Conservation (phyloP, 92 coral and sea anemone species). For the Palythoa caribaeorum region DNA sequence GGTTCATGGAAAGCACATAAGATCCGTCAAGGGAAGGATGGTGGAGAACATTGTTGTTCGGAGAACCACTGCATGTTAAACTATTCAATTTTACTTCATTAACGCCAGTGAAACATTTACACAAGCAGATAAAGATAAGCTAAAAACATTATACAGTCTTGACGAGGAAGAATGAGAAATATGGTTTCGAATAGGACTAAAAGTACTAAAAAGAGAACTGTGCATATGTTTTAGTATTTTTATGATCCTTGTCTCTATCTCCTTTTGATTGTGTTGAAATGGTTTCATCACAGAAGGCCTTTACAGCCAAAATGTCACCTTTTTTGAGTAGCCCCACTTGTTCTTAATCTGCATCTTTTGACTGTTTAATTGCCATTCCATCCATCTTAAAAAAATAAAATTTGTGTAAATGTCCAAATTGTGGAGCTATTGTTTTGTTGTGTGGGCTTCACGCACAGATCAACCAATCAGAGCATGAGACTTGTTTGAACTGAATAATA, state of each 20-base stretch:
- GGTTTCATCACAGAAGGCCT: neutral
- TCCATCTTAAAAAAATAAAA: neutral
- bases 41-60: too few species aligned
- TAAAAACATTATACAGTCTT: too few species aligned
- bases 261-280: neutral
- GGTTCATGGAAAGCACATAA: too few species aligned
- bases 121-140: too few species aligned
- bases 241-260: constrained; percentile 1
- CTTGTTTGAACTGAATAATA: neutral
- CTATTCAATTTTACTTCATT: too few species aligned
- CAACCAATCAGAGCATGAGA: neutral
- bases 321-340: neutral
- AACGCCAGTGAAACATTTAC: too few species aligned
- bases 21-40: too few species aligned
- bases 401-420: neutral
- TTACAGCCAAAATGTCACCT: constrained; percentile 3
- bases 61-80: too few species aligned
- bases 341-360: neutral
- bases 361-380: constrained; percentile 6
- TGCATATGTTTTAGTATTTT: neutral
- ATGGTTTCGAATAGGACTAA: too few species aligned
- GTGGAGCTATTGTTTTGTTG: neutral
- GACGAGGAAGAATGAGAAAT: too few species aligned
- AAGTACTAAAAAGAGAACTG: too few species aligned
- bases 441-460: neutral